Conservation (phyloP, 2,113 vertebrate genomes). For the Elaphurus davidianus region DNA sequence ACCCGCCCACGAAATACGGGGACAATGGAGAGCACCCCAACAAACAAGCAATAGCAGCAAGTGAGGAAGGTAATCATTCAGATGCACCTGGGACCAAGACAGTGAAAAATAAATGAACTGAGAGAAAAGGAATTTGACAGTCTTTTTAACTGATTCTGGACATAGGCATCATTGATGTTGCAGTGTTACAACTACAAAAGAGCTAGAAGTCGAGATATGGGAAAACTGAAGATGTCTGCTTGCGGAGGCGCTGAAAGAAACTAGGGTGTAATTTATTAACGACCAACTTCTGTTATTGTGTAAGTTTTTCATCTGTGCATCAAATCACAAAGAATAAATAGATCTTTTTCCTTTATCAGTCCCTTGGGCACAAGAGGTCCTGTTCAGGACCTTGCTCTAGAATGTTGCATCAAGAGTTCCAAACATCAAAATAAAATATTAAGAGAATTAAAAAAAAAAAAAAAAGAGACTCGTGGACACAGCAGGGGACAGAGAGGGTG, state of each 20-base stretch:
- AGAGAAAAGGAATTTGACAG: not conserved
- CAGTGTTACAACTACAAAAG: not conserved
- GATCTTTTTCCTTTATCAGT: not conserved
- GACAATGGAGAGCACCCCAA: not conserved
- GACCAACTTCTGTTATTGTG: not conserved
- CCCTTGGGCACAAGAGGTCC: not conserved
- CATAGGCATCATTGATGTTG: not conserved
- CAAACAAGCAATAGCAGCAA: not conserved
- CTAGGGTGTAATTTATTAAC: not conserved
- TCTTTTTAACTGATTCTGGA: not conserved
- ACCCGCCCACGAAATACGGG: accelerated
- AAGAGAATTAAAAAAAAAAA: not conserved
- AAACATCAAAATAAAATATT: not conserved
- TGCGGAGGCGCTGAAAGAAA: accelerated
- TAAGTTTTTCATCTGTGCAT: not conserved
- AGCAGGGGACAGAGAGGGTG: not conserved
- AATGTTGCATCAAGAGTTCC: not conserved
- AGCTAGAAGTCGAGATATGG: not conserved
- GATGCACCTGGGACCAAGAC: not conserved
- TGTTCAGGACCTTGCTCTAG: not conserved
- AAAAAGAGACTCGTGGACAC: not conserved
- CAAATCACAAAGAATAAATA: not conserved
- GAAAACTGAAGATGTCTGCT: not conserved
- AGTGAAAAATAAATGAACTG: not conserved
- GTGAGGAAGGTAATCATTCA: not conserved